Evolutionary conservation across 1,140 invertebrate genomes (phyloP).

Genomic region (Trinorchestia longiramus): DNA sequence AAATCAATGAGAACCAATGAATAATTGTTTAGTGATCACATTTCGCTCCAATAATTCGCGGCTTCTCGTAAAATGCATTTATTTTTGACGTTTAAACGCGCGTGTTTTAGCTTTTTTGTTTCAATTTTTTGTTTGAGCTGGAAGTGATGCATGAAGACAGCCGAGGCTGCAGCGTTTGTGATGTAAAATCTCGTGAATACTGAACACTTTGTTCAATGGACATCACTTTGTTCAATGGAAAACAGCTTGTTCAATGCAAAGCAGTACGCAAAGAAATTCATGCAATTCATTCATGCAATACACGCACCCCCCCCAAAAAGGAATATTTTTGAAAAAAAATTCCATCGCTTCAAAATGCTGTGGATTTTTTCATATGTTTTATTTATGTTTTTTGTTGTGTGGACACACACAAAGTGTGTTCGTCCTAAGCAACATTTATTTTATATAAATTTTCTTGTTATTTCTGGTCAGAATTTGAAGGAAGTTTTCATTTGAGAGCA

Average conservation of each 20-base stretch:
- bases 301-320: not conserved
- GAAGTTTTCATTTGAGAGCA: too few species aligned
- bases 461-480: too few species aligned
- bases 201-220: not conserved
- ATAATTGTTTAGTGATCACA: too few species aligned
- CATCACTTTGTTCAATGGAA: not conserved
- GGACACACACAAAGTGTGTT: not conserved
- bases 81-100: too few species aligned
- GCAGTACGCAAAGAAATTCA: not conserved
- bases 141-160: not conserved
- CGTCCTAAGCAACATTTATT: not conserved
- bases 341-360: not conserved
- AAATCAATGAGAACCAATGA: too few species aligned
- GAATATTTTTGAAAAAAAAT: too few species aligned
- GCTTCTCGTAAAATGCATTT: too few species aligned
- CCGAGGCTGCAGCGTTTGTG: not conserved
- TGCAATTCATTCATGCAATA: not conserved
- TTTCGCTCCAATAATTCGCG: too few species aligned
- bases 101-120: too few species aligned
- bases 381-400: not conserved
- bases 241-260: not conserved
- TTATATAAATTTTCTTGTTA: not conserved
- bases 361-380: not conserved
- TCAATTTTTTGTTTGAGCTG: too few species aligned
- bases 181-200: not conserved